Percentiles rank a stretch among this genome's conserved stretches.
These are phyloP conservation scores for Lumbricus terrestris DNA, from an alignment of 2,888 invertebrate genomes.

Conservation along the genomic window DNA sequence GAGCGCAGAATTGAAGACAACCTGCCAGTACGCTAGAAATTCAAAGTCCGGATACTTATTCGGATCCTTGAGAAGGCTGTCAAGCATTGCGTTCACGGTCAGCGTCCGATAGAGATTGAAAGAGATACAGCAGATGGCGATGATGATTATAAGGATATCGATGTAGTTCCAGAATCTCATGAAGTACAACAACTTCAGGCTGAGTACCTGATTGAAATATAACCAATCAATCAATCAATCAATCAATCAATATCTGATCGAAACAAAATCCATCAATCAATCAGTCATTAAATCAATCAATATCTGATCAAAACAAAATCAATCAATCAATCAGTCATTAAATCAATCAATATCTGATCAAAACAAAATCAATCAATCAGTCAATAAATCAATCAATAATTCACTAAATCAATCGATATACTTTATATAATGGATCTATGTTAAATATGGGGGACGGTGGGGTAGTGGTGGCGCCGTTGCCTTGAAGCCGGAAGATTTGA, in stretches of 20 bases:
- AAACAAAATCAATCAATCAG: neutral
- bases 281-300: neutral
- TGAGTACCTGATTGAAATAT: neutral
- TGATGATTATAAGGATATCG: constrained; percentile 66
- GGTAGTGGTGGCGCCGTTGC: too few species aligned
- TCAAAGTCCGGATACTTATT: constrained; percentile 67
- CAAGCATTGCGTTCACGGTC: constrained; percentile 50
- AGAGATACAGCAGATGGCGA: constrained; percentile 61
- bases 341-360: neutral
- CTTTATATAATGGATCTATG: too few species aligned
- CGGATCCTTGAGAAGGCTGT: constrained; percentile 57
- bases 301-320: too few species aligned
- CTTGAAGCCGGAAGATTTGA: too few species aligned
- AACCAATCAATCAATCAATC: too few species aligned
- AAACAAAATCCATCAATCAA: too few species aligned
- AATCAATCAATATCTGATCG: too few species aligned
- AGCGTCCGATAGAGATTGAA: constrained; percentile 63
- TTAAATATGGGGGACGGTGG: too few species aligned
- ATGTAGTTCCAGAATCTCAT: constrained; percentile 68
- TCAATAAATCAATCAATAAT: neutral
- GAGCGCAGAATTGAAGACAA: constrained; percentile 64
- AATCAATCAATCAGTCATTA: neutral
- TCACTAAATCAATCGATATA: too few species aligned
- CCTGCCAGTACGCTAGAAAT: constrained; percentile 63
- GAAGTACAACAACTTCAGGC: constrained; percentile 58